Evolutionary conservation across 2,888 invertebrate species (phyloP).

Genomic region (Tricholauxania praeusta): DNA sequence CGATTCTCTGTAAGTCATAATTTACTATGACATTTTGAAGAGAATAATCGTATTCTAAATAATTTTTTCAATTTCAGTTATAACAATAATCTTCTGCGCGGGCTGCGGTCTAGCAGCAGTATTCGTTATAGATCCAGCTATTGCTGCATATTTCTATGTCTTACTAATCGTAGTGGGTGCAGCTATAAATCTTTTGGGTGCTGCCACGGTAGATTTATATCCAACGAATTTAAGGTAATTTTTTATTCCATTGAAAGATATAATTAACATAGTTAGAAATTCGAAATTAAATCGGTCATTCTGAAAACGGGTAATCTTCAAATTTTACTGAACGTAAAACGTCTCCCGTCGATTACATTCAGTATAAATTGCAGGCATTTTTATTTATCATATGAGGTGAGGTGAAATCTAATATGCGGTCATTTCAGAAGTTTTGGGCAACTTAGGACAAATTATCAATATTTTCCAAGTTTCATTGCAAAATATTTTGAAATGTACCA

Average conservation of each 20-base stretch:
- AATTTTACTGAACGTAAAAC: too few relatives aligned
- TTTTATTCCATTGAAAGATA: background rate
- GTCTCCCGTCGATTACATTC: too few relatives aligned
- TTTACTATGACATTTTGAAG: background rate
- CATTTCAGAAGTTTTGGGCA: too few relatives aligned
- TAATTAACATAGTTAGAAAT: too few relatives aligned
- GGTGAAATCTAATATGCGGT: too few relatives aligned
- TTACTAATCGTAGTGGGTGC: slow-evolving; percentile 54
- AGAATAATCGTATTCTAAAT: background rate
- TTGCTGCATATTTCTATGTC: slow-evolving; percentile 57
- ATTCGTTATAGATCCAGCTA: slow-evolving; percentile 50
- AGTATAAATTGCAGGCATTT: too few relatives aligned
- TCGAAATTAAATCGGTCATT: too few relatives aligned
- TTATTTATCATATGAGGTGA: too few relatives aligned
- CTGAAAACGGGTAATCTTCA: too few relatives aligned
- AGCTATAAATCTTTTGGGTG: slow-evolving; percentile 57
- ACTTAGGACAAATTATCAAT: too few relatives aligned
- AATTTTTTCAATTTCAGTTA: slow-evolving; percentile 43
- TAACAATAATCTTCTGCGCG: slow-evolving; percentile 51
- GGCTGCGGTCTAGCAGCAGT: slow-evolving; percentile 52
- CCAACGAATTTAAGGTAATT: slow-evolving; percentile 62
- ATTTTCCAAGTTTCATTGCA: too few relatives aligned
- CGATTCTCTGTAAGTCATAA: slow-evolving; percentile 55
- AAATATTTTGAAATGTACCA: too few relatives aligned
- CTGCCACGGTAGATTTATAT: slow-evolving; percentile 61